These are phyloP conservation scores for Drosophila koepferae DNA, from an alignment of 2,888 invertebrate species.

Conservation along the genomic window DNA sequence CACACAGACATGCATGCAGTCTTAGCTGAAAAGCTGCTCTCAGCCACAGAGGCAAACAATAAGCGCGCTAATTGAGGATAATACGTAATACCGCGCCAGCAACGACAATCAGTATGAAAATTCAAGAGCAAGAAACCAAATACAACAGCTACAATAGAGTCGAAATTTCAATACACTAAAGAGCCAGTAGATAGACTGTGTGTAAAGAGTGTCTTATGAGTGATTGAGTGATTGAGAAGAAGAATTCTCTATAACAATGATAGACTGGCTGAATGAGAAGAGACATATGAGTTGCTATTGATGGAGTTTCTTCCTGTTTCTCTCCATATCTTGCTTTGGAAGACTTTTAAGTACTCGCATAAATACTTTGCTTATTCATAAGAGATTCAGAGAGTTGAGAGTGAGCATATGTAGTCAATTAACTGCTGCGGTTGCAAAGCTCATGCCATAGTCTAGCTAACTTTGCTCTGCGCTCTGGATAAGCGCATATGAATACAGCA, in stretches of 20 bases:
- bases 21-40: constrained; percentile 31
- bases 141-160: neutral
- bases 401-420: neutral
- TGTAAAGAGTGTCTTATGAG: no score
- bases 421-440: neutral
- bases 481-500: constrained; percentile 4
- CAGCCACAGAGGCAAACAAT: constrained; percentile 59
- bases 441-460: neutral
- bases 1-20: constrained; percentile 8
- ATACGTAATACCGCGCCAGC: constrained; percentile 56
- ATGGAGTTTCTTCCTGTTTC: neutral
- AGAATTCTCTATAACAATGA: neutral
- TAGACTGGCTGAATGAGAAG: neutral
- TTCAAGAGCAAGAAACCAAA: constrained; percentile 37
- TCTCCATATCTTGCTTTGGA: neutral
- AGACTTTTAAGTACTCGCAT: neutral
- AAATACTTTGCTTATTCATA: neutral
- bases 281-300: neutral
- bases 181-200: neutral
- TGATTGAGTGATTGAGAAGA: neutral
- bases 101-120: constrained; percentile 29
- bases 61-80: constrained; percentile 79
- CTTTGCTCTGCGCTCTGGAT: neutral
- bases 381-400: neutral
- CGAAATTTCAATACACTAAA: constrained; percentile 23